Evolutionary conservation across 2,113 vertebrate genomes (phyloP), one percentile per base, ranked within the genome.

Genomic region (Panthera uncia): DNA sequence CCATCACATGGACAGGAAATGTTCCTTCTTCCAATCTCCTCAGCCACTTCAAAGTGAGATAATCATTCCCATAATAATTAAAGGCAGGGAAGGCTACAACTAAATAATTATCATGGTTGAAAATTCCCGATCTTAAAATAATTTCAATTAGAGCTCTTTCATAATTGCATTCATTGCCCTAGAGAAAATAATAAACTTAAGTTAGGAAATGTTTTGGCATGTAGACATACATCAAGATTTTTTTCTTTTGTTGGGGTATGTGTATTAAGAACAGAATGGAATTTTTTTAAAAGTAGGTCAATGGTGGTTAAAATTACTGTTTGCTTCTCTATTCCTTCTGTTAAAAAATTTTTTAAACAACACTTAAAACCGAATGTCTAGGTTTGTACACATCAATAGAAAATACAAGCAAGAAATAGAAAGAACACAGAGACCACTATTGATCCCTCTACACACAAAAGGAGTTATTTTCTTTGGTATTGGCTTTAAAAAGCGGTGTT

Each of bases 371-470:
- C 80, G 95, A 97, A 96, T 88, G 68, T 89, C 71, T 94, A 84
- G 76, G 76, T 89, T 95, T 94, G 52, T 97, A 88, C 66, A 80
- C 92, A 97, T 94, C 92, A 82, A 91, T 89, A 96, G 84, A 92
- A 98, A 95, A 89, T 36, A 96, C 78, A 98, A 97, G 97, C 92
- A 97, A 98, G 92, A 96, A 96, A 91, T 21, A 93, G 57, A 96
- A 97, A 92, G 92, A 95, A 86, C 81, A 89, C 48, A 96, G 83
- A 97, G 38, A 63, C 45, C 21, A 86, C 89, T 97, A 98, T 97
- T 2, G 88, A 98, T 97, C 73, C 11, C 2, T 95, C 36, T 82
- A 74, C 65, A 85, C 88, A 96, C 94, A 97, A 96, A 97, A 98
- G 88, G 81, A 96, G 66, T 94, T 96, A 41, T 92, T 98, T 98